phyloP scores from a whole-genome alignment of 2,113 vertebrate species.

The Dunckerocampus dactyliophorus region DNA sequence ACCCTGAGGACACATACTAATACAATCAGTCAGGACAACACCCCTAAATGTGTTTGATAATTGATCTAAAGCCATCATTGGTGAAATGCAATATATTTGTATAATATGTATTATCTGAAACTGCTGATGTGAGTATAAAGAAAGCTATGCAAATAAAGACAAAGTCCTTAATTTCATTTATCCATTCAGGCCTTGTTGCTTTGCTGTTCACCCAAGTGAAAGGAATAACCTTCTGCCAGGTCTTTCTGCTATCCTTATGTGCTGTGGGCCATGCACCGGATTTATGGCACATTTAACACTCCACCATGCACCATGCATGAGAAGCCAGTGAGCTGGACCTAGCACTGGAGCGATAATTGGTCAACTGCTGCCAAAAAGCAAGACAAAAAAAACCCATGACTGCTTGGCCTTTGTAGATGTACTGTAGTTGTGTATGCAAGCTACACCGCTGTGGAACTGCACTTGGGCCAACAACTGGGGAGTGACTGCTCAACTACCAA shows the following conservation, averaged over 20 bases:
- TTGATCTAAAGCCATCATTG: neutral
- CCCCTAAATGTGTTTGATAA: neutral
- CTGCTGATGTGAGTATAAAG: slow-evolving; percentile 18
- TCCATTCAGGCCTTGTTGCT: slow-evolving; percentile 28
- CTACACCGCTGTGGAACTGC: slow-evolving; percentile 4
- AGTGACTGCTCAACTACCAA: slow-evolving; percentile 44
- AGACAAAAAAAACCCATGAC: slow-evolving; percentile 61
- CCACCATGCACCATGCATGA: slow-evolving; percentile 48
- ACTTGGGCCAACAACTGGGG: neutral
- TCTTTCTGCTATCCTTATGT: slow-evolving; percentile 55
- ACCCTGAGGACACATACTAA: neutral
- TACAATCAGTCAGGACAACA: slow-evolving; percentile 5
- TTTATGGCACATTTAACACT: slow-evolving; percentile 74
- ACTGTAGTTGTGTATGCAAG: slow-evolving; percentile 12
- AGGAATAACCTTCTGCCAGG: slow-evolving; percentile 41
- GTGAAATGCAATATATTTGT: slow-evolving; percentile 7
- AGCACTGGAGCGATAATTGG: slow-evolving; percentile 66
- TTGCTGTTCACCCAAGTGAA: slow-evolving; percentile 47
- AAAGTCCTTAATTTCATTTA: slow-evolving; percentile 34
- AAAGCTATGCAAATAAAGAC: slow-evolving; percentile 14
- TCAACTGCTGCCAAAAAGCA: slow-evolving; percentile 60
- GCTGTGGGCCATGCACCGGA: slow-evolving; percentile 59
- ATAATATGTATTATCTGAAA: neutral
- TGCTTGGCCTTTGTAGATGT: slow-evolving; percentile 36
- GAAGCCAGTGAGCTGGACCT: slow-evolving; percentile 62